Conservation (phyloP, 2,888 invertebrate species). For the Hydrotaea cyrtoneurina region DNA sequence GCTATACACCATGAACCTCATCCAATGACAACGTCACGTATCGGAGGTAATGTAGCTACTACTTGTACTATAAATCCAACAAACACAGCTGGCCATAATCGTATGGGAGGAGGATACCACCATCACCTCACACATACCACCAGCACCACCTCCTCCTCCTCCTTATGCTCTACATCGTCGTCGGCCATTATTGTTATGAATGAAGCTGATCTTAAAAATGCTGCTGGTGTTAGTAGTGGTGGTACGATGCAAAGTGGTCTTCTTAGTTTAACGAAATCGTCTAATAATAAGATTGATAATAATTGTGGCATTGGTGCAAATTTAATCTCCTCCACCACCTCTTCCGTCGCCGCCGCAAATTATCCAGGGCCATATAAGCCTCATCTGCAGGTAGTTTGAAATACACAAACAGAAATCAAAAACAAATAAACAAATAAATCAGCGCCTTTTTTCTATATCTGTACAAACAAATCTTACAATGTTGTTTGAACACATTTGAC, state of each 20-base stretch:
- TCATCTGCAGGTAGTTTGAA: conserved; percentile 64
- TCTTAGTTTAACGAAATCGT: conserved; percentile 60
- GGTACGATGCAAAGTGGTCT: conserved; percentile 52
- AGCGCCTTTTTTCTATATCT: conserved; percentile 53
- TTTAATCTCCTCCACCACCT: conserved; percentile 46
- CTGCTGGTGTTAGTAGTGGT: conserved; percentile 51
- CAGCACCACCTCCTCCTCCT: conserved; percentile 41
- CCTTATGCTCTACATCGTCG: conserved; percentile 42
- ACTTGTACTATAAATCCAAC: conserved; percentile 53
- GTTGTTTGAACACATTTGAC: conserved; percentile 7
- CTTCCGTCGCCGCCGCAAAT: conserved; percentile 47
- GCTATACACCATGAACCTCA: conserved; percentile 66
- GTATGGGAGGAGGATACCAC: conserved; percentile 59
- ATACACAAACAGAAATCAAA: conserved; percentile 44
- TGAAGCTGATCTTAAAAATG: conserved; percentile 56
- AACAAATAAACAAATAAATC: conserved; percentile 42
- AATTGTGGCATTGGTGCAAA: conserved; percentile 59
- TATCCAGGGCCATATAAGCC: conserved; percentile 63
- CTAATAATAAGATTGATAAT: conserved; percentile 24
- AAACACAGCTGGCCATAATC: conserved; percentile 65
- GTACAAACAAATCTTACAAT: conserved; percentile 11
- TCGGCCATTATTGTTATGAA: conserved; percentile 44
- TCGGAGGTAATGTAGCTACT: conserved; percentile 68
- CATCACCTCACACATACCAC: conserved; percentile 4
- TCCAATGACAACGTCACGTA: conserved; percentile 65